Conservation (phyloP, 1,140 invertebrate genomes). For the Rhopalosiphum padi region DNA sequence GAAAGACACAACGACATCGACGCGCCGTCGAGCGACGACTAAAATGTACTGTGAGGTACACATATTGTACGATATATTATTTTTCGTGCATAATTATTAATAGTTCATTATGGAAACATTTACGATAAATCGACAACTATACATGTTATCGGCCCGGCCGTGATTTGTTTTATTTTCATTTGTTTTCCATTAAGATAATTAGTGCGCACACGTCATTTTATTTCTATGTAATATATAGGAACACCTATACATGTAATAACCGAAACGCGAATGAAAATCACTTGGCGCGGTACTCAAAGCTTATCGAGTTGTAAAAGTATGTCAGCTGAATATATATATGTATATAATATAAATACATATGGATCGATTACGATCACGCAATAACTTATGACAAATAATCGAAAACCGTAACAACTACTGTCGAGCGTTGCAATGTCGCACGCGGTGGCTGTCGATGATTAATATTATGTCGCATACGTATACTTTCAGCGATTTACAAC, state of each 20-base stretch:
- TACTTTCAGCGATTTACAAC: neutral
- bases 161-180: conserved; percentile 45
- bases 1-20: neutral
- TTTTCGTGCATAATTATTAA: neutral
- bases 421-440: neutral
- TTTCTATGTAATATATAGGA: neutral
- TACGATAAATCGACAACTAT: neutral
- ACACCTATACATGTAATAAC: neutral
- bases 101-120: neutral
- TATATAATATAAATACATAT: neutral
- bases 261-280: conserved; percentile 3
- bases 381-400: neutral
- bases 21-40: conserved; percentile 11
- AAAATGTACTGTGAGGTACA: neutral
- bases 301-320: conserved; percentile 22
- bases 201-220: neutral
- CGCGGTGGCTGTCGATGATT: neutral
- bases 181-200: conserved; percentile 32
- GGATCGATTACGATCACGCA: conserved; percentile 27
- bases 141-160: neutral
- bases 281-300: neutral
- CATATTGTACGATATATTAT: neutral
- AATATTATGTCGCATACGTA: neutral
- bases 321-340: neutral
- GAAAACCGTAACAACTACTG: neutral